Percentiles rank a stretch among this genome's conserved stretches.
phyloP scores from a whole-genome alignment of 2,797 vertebrate species.

The Tiaroga cobitis region DNA sequence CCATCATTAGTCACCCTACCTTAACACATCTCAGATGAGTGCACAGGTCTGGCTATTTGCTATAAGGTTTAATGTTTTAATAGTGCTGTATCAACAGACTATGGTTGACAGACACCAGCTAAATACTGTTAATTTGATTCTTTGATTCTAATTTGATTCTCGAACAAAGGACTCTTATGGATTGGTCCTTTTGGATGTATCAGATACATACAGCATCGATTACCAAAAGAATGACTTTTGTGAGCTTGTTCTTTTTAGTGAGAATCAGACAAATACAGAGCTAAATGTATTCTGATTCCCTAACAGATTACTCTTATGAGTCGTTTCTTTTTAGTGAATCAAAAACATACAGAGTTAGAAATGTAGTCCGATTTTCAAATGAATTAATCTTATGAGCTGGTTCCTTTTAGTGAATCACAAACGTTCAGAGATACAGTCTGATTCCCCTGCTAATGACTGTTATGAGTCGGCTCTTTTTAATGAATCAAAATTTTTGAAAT shows the following conservation, averaged over 20 bases:
- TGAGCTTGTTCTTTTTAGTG: not conserved
- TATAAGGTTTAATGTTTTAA: not conserved
- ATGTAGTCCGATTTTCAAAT: not conserved
- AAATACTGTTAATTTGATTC: not conserved
- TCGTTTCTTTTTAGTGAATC: not conserved
- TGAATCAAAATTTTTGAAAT: not conserved
- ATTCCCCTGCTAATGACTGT: not conserved
- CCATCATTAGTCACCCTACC: constrained; percentile 37
- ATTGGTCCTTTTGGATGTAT: not conserved
- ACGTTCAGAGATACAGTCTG: too few relatives aligned
- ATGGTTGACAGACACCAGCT: not conserved
- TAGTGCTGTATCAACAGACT: not conserved
- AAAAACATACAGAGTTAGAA: not conserved
- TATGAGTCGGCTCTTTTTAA: not conserved
- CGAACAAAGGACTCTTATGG: not conserved
- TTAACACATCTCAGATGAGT: constrained; percentile 9
- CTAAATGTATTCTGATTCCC: not conserved
- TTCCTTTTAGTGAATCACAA: not conserved
- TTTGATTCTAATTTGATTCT: not conserved
- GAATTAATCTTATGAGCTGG: not conserved
- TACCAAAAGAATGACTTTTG: not conserved
- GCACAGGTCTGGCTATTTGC: not conserved
- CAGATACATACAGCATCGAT: not conserved
- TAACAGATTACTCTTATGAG: not conserved
- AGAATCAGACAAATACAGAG: not conserved